Conservation (phyloP, 2,888 invertebrate species). For the Germaria angustata region DNA sequence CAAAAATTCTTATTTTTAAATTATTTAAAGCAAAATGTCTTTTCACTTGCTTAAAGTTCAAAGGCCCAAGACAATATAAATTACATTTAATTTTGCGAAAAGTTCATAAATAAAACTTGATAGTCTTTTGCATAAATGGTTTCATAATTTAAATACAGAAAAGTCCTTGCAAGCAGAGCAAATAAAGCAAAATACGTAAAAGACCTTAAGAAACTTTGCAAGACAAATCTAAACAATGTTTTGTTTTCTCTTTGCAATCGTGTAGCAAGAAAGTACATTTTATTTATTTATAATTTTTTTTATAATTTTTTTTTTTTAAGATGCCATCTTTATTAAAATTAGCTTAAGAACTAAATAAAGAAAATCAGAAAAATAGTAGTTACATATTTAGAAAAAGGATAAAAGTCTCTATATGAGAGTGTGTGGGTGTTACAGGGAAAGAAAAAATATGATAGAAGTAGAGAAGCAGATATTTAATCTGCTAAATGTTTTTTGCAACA, state of each 20-base stretch:
- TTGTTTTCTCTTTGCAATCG: conserved; percentile 39
- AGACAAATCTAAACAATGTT: conserved; percentile 14
- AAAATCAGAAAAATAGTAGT: background rate
- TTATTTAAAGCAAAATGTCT: background rate
- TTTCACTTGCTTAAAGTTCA: background rate
- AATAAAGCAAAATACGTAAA: background rate
- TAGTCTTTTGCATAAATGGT: conserved; percentile 34
- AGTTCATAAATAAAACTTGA: conserved; percentile 36
- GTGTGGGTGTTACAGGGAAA: background rate
- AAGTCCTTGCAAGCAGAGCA: background rate
- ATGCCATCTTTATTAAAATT: conserved; percentile 50
- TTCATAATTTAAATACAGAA: conserved; percentile 1
- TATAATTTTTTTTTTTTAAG: conserved; percentile 58
- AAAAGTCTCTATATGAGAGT: background rate
- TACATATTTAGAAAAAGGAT: background rate
- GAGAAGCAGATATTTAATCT: background rate
- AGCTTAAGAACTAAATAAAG: conserved; percentile 49
- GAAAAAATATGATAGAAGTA: background rate
- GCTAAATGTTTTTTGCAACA: no score
- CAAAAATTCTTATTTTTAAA: no score
- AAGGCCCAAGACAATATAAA: background rate
- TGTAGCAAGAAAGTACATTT: no score
- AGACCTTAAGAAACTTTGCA: background rate
- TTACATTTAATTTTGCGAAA: background rate
- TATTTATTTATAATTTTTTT: conserved; percentile 55